phyloP scores from a whole-genome alignment of 2,113 vertebrate species.

The Bambusicola thoracicus region DNA sequence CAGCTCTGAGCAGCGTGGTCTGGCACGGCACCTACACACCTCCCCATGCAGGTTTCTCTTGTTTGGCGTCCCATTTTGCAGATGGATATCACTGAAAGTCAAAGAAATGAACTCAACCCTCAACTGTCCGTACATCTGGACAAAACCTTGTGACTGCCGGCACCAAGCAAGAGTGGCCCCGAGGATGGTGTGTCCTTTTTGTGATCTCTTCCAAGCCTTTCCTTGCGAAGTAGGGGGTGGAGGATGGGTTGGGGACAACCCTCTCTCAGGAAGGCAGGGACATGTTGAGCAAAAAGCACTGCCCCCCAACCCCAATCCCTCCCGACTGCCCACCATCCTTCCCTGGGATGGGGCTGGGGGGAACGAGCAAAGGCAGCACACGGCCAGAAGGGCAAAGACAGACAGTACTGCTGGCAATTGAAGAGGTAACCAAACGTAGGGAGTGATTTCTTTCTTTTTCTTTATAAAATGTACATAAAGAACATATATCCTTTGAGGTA shows the following conservation, averaged over 20 bases:
- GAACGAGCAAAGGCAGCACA: neutral
- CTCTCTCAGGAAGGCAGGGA: neutral
- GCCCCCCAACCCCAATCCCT: neutral
- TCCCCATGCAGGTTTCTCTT: neutral
- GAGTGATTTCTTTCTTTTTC: neutral
- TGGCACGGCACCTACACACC: accelerated
- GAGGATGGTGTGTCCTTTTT: neutral
- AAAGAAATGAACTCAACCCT: neutral
- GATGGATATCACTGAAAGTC: neutral
- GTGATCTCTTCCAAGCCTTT: neutral
- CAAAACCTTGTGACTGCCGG: neutral
- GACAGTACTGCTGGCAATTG: neutral
- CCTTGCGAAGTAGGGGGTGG: too few species aligned
- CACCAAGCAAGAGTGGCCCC: neutral
- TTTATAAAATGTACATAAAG: constrained; percentile 66
- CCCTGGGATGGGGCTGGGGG: accelerated
- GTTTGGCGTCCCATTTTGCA: neutral
- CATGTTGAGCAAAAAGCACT: accelerated
- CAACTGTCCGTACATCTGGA: accelerated
- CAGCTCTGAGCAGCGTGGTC: neutral
- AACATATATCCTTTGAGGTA: constrained; percentile 46
- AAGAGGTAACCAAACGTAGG: neutral
- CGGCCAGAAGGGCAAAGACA: neutral
- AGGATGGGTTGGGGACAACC: neutral
- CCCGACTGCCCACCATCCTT: neutral